Evolutionary conservation across 2,888 invertebrate species (phyloP).

Genomic region (Hesperia comma): DNA sequence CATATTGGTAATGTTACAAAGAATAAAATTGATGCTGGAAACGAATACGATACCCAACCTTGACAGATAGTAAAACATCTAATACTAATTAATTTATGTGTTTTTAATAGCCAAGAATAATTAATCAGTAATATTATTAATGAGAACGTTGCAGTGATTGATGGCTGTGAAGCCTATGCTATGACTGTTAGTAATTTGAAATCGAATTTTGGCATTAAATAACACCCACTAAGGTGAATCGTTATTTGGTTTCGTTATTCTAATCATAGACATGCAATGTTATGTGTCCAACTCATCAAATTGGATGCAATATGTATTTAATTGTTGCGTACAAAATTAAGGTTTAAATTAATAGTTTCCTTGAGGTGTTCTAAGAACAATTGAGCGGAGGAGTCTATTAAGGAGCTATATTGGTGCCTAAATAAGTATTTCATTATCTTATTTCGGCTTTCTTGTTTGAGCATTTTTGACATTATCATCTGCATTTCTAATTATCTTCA

Average conservation of each 20-base stretch:
- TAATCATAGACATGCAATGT: neutral
- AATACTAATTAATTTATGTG: conserved; percentile 28
- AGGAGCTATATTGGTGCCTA: no score
- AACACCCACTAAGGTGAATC: neutral
- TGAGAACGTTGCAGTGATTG: conserved; percentile 30
- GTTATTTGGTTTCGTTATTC: conserved; percentile 1
- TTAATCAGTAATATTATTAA: conserved; percentile 33
- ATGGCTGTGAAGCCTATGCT: conserved; percentile 17
- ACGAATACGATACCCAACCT: neutral
- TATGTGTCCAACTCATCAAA: neutral
- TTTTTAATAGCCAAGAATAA: conserved; percentile 32
- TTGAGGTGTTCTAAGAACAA: no score
- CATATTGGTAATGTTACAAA: neutral
- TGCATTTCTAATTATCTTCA: no score
- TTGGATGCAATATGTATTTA: no score
- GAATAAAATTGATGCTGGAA: neutral
- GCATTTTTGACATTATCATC: no score
- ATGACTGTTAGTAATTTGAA: conserved; percentile 30
- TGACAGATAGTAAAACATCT: neutral
- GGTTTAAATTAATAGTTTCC: no score
- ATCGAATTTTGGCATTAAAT: conserved; percentile 29
- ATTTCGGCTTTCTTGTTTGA: no score
- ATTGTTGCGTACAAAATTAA: no score
- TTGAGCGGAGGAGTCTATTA: no score
- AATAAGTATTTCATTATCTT: no score